Evolutionary conservation across 2,797 vertebrate species (phyloP).

Genomic region (Limosa lapponica): DNA sequence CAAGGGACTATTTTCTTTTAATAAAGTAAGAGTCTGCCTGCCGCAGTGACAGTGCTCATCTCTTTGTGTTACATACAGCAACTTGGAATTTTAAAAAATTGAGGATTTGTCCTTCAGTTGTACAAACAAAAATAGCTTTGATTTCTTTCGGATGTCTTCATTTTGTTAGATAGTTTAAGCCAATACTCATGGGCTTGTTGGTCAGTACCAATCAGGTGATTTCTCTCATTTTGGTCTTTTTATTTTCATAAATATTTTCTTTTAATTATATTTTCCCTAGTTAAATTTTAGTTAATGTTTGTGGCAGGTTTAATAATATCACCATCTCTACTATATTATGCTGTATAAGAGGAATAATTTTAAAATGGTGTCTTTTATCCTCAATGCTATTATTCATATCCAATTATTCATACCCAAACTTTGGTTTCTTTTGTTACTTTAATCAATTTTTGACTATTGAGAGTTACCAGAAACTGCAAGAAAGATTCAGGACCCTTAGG

Average conservation of each 20-base stretch:
- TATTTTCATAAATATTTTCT: background rate
- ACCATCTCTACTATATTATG: background rate
- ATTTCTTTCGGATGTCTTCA: background rate
- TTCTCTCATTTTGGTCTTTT: background rate
- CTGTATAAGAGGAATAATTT: background rate
- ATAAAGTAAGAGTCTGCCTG: background rate
- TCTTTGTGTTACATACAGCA: background rate
- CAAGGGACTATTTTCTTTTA: background rate
- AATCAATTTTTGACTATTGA: background rate
- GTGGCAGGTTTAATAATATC: background rate
- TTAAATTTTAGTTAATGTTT: background rate
- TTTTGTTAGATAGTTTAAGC: background rate
- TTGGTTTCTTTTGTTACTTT: background rate
- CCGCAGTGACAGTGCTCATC: background rate
- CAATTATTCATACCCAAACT: background rate
- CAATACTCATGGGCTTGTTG: background rate
- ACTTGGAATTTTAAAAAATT: background rate
- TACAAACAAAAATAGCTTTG: rapidly evolving
- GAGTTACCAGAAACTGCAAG: background rate
- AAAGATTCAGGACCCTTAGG: background rate
- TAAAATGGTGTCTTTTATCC: background rate
- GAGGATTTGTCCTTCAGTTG: background rate
- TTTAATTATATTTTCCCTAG: rapidly evolving
- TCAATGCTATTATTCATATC: background rate
- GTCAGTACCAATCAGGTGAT: too few relatives aligned